Evolutionary conservation across 2,888 invertebrate species (phyloP), one percentile per base, ranked within the genome.

Genomic region (Chaetogeoica ovagalla): DNA sequence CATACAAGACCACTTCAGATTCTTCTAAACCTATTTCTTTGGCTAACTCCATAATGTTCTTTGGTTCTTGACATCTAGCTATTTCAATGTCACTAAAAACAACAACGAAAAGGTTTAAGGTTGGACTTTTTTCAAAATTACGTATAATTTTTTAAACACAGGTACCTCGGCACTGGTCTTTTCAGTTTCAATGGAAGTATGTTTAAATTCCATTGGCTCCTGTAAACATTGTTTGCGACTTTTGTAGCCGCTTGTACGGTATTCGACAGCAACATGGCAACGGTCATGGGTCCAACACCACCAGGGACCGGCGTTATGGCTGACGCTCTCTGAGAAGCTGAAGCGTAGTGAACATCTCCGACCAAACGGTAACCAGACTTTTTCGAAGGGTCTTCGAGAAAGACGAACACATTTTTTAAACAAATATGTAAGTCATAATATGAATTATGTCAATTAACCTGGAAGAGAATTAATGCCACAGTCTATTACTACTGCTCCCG

Each of bases 211-310:
- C 97, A 96, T 57, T 87, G 85, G n/a, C 87, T 87, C 74, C 87
- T 88, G n/a, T 90, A 85, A 37, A 91, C 84, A 43, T 88, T 89
- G 43, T 89, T 87, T 19, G 90, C 89, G 75, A 90, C 88, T n/a
- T 81, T 69, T 43, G 70, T 30, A 55, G 79, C 81, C 52, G 72
- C 75, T 84, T 90, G 88, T 57, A 97, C 93, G 0, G 97, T 98
- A 88, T 99, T 99, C 84, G 91, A 91, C 95, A 97, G 95, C 55
- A 96, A 88, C 97, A 98, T 98, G 30, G 97, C 97, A 83, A 97
- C 99, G 0, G 99, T 99, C 97, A 99, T 98, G 21, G 98, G 99
- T 0, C 99, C 99, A 82, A 99, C 98, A 82, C 99, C 99, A 81
- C 95, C 94, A 17, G 96, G 96, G 72, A 98, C 98, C 7, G 98